Evolutionary conservation across 2,888 invertebrate genomes (phyloP).

Genomic region (Noctua janthe): DNA sequence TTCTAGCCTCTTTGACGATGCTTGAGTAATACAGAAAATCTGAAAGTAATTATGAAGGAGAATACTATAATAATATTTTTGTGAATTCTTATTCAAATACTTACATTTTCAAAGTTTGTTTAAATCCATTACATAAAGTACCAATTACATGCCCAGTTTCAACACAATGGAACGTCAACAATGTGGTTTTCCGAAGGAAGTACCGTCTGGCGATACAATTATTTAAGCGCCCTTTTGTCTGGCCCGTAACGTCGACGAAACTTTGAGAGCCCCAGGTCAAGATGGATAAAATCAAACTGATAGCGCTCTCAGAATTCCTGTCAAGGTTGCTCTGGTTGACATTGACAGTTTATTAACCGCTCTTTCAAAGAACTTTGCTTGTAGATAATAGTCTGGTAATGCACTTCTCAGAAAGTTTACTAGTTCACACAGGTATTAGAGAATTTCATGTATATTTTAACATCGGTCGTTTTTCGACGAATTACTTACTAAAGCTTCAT

Average conservation of each 20-base stretch:
- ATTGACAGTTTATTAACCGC: constrained; percentile 71
- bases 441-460: constrained; percentile 8
- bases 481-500: neutral
- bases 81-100: neutral
- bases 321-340: constrained; percentile 71
- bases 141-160: neutral
- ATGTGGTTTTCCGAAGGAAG: neutral
- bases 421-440: constrained; percentile 27
- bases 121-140: neutral
- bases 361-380: constrained; percentile 64
- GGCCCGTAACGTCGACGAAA: constrained; percentile 10
- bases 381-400: constrained; percentile 53
- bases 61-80: neutral
- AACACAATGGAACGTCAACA: neutral
- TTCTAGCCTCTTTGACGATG: neutral
- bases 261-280: constrained; percentile 49
- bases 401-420: constrained; percentile 56
- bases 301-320: constrained; percentile 64
- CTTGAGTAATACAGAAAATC: neutral
- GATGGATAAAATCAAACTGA: constrained; percentile 59
- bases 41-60: neutral
- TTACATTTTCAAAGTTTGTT: neutral
- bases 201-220: neutral
- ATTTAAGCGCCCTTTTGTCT: constrained; percentile 37
- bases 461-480: constrained; percentile 23